These are phyloP conservation scores for Eugnorisma glareosa DNA, from an alignment of 2,888 invertebrate species.

Conservation along the genomic window DNA sequence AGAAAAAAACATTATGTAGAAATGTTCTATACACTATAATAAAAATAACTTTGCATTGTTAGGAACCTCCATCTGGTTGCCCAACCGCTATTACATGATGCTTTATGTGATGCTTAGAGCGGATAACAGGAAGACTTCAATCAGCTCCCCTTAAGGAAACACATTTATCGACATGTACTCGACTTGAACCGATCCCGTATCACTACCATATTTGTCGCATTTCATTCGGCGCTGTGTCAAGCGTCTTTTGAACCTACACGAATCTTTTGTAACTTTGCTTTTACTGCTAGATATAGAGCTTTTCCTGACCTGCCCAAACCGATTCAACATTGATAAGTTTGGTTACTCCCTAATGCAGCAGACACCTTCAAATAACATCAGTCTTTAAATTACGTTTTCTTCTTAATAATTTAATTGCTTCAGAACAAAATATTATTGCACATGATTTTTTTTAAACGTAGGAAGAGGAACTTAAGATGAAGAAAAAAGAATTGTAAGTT, in stretches of 20 bases:
- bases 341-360: background rate
- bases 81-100: background rate
- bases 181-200: background rate
- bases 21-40: background rate
- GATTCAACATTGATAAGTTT: background rate
- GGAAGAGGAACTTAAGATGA: background rate
- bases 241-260: too few species aligned
- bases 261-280: too few species aligned
- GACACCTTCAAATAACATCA: background rate
- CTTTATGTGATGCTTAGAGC: background rate
- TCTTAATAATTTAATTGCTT: background rate
- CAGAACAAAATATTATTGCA: background rate
- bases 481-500: background rate
- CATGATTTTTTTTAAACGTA: background rate
- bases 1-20: background rate
- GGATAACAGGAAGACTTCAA: slow-evolving; percentile 4
- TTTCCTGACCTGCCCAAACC: background rate
- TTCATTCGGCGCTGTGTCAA: background rate
- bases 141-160: background rate
- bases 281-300: background rate
- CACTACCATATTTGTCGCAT: background rate
- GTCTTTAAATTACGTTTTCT: background rate
- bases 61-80: background rate
- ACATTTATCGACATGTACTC: background rate
- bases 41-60: background rate